Percentiles rank a stretch among this genome's conserved stretches.
These are phyloP conservation scores for Helogale parvula DNA, from an alignment of 2,113 vertebrate species.

Conservation along the genomic window DNA sequence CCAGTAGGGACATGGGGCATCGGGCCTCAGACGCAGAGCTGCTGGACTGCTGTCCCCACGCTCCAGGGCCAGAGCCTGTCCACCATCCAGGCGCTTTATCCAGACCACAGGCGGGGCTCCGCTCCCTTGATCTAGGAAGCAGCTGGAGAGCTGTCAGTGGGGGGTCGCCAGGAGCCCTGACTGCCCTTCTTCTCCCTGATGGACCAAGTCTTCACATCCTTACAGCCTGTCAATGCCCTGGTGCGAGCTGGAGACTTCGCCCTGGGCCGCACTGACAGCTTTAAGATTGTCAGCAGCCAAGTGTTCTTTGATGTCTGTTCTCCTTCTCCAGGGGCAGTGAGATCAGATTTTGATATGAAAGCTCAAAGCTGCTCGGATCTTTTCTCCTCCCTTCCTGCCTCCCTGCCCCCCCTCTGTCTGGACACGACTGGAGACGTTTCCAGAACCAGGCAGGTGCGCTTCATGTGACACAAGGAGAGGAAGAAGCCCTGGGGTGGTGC, in stretches of 20 bases:
- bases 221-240: not conserved
- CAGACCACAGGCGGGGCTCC: not conserved
- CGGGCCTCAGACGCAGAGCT: not conserved
- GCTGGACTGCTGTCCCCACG: not conserved
- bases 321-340: slow-evolving; percentile 61
- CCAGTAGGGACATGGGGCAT: not conserved
- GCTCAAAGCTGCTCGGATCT: slow-evolving; percentile 41
- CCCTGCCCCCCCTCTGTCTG: not conserved
- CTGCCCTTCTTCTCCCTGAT: not conserved
- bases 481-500: not conserved
- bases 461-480: not conserved
- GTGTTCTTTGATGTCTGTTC: slow-evolving; percentile 64
- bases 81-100: too few species aligned
- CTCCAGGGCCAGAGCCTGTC: not conserved
- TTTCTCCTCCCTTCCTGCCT: not conserved
- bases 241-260: not conserved
- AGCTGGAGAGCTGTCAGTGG: not conserved
- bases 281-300: slow-evolving; percentile 11
- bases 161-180: not conserved
- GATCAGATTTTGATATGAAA: slow-evolving; percentile 79
- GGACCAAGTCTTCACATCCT: not conserved
- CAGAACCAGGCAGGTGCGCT: not conserved
- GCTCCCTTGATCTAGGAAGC: not conserved
- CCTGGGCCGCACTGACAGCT: slow-evolving; percentile 45
- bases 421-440: not conserved